Evolutionary conservation across 2,888 invertebrate genomes (phyloP).

Genomic region (Mimumesa dahlbomi): DNA sequence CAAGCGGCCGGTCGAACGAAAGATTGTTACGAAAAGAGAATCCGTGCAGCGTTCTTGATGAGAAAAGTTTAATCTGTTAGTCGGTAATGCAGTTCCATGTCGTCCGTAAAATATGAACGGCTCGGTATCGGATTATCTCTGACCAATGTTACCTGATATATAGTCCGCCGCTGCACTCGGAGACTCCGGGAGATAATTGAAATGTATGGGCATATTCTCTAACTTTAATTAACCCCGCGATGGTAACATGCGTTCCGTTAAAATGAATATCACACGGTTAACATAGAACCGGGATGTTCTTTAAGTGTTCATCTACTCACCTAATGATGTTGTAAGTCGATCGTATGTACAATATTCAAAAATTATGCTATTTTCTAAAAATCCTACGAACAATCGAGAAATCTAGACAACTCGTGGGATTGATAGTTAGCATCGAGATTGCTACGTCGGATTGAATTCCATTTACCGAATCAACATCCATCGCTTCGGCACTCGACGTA

Average conservation of each 20-base stretch:
- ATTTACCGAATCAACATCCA: no score
- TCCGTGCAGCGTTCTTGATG: constrained; percentile 52
- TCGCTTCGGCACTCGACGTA: no score
- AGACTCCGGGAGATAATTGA: constrained; percentile 39
- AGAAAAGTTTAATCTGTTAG: constrained; percentile 66
- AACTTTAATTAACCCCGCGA: constrained; percentile 45
- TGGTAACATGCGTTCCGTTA: background rate
- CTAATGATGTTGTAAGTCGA: no score
- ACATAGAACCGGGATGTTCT: no score
- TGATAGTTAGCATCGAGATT: no score
- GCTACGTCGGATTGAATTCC: no score
- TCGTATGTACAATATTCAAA: no score
- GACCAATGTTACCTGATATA: constrained; percentile 44
- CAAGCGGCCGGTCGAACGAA: constrained; percentile 41
- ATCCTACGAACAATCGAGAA: no score
- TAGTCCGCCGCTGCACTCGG: constrained; percentile 12
- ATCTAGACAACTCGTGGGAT: no score
- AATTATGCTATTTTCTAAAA: no score
- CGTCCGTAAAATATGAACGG: constrained; percentile 59
- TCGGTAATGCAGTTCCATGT: constrained; percentile 53
- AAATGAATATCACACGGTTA: background rate
- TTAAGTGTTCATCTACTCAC: no score
- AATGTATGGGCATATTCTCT: constrained; percentile 37
- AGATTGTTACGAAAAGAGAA: constrained; percentile 53
- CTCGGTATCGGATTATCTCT: constrained; percentile 25